Conservation (phyloP, 2,888 invertebrate species). For the Drosophila mimetica region DNA sequence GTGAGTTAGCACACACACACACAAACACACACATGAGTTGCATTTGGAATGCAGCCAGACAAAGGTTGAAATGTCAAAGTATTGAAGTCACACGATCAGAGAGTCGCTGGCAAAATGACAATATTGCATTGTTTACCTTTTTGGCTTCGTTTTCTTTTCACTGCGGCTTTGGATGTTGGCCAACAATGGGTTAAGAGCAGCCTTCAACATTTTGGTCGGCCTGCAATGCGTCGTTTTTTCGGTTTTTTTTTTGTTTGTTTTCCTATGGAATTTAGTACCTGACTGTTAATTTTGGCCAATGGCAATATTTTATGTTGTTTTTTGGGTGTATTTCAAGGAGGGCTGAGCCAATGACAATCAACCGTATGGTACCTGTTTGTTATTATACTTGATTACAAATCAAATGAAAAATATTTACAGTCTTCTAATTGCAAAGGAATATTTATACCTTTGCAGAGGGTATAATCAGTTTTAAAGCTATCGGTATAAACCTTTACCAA, state of each 20-base stretch:
- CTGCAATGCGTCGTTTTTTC: conserved; percentile 4
- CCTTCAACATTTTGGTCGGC: conserved; percentile 59
- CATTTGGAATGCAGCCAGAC: conserved; percentile 25
- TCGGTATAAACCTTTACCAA: too few relatives aligned
- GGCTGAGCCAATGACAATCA: conserved; percentile 51
- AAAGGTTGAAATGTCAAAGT: conserved; percentile 50
- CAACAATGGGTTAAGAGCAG: conserved; percentile 67
- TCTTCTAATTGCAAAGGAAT: conserved; percentile 20
- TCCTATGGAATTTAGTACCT: conserved; percentile 64
- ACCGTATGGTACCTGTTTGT: conserved; percentile 13
- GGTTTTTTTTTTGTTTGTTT: conserved; percentile 43
- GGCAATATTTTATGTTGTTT: conserved; percentile 23
- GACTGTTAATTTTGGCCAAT: conserved; percentile 62
- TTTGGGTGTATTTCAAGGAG: conserved; percentile 32
- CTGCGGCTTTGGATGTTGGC: conserved; percentile 20
- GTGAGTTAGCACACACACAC: neutral
- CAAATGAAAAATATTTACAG: conserved; percentile 14
- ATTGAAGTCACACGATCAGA: conserved; percentile 37
- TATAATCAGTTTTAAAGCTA: too few relatives aligned
- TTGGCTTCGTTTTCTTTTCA: conserved; percentile 28
- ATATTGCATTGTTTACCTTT: conserved; percentile 42
- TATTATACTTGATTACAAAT: conserved; percentile 28
- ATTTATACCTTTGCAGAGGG: too few relatives aligned
- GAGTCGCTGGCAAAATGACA: conserved; percentile 29
- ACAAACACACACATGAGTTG: conserved; percentile 15